Base-by-base conservation (phyloP, 1,140 invertebrate species). In the Drosophila triauraria region DNA sequence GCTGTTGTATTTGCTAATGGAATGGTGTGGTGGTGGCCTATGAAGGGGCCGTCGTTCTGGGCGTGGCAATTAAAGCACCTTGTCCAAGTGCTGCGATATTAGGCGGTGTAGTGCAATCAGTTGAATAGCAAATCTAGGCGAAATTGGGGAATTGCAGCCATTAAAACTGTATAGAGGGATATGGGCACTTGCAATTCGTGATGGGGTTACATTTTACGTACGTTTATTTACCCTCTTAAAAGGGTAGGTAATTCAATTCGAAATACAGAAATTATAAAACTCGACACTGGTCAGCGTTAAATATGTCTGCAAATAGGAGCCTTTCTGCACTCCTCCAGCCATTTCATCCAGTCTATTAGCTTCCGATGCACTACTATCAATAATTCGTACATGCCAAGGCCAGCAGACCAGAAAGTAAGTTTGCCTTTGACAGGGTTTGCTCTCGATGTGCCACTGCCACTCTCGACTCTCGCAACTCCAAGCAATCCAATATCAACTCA, bases 1-100 rank as follows among this genome's bases (percentile, higher is more conserved):
- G 72, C 68, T 82, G 80, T 78, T 74, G 68, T 78, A 68, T 64
- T 78, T 63, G 75, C 80, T 78, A 82, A 82, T 78, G 80, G 79
- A 20, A 20, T 20, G 20, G 20, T 0, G 20, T 20, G 46, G 59
- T 75, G 51, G 32, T 40, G 53, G 74, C 48, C 60, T 56, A 59
- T 77, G 68, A 61, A 46, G 61, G 60, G 68, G 68, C 43, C 43
- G 46, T 69, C 62, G 35, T 68, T 32, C 20, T 65, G 62, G 72
- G 72, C 72, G 72, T 75, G 70, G 72, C 72, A 75, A 75, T 75
- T 75, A 75, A 75, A 75, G 70, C 72, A 75, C 72, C 72, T 75
- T 75, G 72, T 75, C 72, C 72, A 75, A 75, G 70, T 63, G 70
- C 72, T 54, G 72, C 50, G 47, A 75, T 75, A 75, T 75, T 47